Percentiles rank a stretch among this genome's conserved stretches.
Evolutionary conservation across 2,888 invertebrate genomes (phyloP).

Genomic region (Lycaena phlaeas): DNA sequence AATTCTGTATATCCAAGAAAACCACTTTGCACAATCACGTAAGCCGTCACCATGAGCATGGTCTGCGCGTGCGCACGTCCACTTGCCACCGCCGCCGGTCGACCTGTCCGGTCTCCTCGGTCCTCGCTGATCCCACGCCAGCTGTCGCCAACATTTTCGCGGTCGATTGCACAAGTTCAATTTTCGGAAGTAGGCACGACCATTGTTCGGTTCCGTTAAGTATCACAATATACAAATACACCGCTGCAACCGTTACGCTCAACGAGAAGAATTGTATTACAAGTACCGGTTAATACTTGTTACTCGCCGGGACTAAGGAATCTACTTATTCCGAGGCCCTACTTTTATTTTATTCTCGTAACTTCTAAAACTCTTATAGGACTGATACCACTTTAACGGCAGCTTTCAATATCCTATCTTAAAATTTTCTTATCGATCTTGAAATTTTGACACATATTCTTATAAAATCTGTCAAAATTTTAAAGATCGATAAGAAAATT

Average conservation of each 20-base stretch:
- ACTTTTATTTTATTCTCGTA: no score
- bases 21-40: neutral
- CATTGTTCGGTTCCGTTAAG: conserved; percentile 18
- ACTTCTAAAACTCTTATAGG: no score
- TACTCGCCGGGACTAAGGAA: no score
- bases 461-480: no score
- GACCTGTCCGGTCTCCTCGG: neutral
- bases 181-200: conserved; percentile 16
- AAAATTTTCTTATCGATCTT: no score
- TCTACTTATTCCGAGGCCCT: no score
- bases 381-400: no score
- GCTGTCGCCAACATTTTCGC: conserved; percentile 32
- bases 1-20: no score
- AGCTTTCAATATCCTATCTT: no score
- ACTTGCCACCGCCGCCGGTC: neutral
- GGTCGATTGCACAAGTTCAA: conserved; percentile 16
- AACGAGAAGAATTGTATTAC: neutral
- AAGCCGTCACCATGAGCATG: neutral
- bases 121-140: conserved; percentile 31
- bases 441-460: no score
- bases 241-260: neutral
- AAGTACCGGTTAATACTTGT: no score
- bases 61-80: neutral
- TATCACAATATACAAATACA: neutral
- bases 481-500: no score